phyloP scores from a whole-genome alignment of 2,888 invertebrate species.

The Rhogogaster chlorosoma region DNA sequence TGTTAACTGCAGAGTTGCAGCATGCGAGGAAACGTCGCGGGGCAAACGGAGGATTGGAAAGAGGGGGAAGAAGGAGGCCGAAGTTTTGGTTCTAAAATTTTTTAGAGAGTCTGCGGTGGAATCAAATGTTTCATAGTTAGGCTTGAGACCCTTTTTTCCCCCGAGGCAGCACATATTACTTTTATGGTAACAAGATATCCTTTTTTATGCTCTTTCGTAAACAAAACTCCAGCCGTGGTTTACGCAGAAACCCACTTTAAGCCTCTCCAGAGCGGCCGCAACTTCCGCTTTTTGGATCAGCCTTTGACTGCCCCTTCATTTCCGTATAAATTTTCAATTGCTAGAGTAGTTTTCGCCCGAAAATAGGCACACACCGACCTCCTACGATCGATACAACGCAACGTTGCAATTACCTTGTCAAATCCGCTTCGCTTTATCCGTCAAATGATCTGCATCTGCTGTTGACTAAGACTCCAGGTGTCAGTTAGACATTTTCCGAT shows the following conservation, averaged over 20 bases:
- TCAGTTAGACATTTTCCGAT: neutral
- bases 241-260: conserved; percentile 33
- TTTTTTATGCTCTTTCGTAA: conserved; percentile 43
- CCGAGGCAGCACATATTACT: conserved; percentile 39
- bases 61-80: neutral
- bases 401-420: neutral
- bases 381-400: neutral
- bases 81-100: conserved; percentile 1
- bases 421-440: neutral
- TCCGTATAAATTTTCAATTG: conserved; percentile 43
- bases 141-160: conserved; percentile 33
- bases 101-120: neutral
- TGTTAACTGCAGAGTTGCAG: neutral
- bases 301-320: conserved; percentile 41
- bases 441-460: neutral
- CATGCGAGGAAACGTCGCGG: too few species aligned
- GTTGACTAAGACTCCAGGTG: neutral
- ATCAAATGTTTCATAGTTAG: conserved; percentile 45
- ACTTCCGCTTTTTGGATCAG: conserved; percentile 7
- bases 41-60: neutral
- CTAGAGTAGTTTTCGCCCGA: conserved; percentile 1
- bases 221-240: conserved; percentile 39
- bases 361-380: neutral
- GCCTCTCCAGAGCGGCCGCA: conserved; percentile 30
- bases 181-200: conserved; percentile 46